Evolutionary conservation across 1,140 invertebrate genomes (phyloP).

Genomic region (Trachelipus rathkii): DNA sequence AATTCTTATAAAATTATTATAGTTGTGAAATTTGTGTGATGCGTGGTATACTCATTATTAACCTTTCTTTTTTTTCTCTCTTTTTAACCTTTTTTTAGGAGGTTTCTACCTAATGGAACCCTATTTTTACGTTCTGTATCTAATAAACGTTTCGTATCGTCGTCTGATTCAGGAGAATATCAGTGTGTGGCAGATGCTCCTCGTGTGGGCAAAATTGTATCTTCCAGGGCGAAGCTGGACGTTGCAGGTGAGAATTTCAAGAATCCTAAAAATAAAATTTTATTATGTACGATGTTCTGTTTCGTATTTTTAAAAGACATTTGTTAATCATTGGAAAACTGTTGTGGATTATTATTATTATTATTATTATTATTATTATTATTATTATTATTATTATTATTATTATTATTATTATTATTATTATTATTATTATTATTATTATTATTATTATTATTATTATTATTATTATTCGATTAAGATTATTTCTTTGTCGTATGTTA

Average conservation of each 20-base stretch:
- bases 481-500: background rate
- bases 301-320: no score
- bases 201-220: slow-evolving; percentile 1
- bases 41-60: background rate
- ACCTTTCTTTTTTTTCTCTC: background rate
- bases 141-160: background rate
- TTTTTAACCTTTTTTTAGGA: background rate
- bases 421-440: no score
- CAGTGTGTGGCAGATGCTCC: background rate
- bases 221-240: background rate
- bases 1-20: background rate
- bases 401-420: no score
- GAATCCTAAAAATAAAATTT: no score
- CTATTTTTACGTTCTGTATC: background rate
- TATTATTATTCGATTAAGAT: background rate
- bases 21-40: background rate
- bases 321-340: no score
- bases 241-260: background rate
- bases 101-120: slow-evolving; percentile 1
- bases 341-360: no score
- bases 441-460: no score
- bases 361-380: no score
- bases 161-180: background rate
- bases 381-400: no score
- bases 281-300: no score